Conservation (phyloP, 2,888 invertebrate genomes). For the Hipparchia sbordonii region DNA sequence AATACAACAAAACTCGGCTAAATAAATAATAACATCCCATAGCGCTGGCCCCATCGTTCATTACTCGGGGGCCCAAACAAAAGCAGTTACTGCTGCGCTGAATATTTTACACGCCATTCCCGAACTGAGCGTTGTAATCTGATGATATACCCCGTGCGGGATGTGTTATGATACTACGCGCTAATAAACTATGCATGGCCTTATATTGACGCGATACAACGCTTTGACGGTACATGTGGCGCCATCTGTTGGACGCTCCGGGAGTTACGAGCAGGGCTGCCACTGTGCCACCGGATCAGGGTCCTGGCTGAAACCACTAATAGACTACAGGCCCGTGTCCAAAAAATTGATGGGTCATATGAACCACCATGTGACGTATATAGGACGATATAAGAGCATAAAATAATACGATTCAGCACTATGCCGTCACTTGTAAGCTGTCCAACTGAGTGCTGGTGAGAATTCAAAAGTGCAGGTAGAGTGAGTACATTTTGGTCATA, state of each 20-base stretch:
- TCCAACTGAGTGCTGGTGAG: too few species aligned
- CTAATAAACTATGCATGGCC: slow-evolving; percentile 70
- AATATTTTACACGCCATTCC: slow-evolving; percentile 77
- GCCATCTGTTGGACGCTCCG: slow-evolving; percentile 55
- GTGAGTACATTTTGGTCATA: too few species aligned
- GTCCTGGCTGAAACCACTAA: too few species aligned
- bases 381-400: too few species aligned
- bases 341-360: too few species aligned
- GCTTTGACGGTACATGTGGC: slow-evolving; percentile 44
- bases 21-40: slow-evolving; percentile 29
- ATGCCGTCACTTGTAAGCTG: too few species aligned
- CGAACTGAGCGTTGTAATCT: slow-evolving; percentile 64
- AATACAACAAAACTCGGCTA: slow-evolving; percentile 28
- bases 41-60: slow-evolving; percentile 57
- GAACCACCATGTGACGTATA: too few species aligned
- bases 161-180: slow-evolving; percentile 65
- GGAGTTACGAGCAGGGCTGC: slow-evolving; percentile 35
- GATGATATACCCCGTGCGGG: slow-evolving; percentile 70
- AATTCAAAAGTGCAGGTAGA: too few species aligned
- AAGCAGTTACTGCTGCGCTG: slow-evolving; percentile 71
- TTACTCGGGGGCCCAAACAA: slow-evolving; percentile 63
- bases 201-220: slow-evolving; percentile 64
- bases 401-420: too few species aligned
- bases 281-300: background rate
- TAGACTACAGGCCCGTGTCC: too few species aligned